Evolutionary conservation across 2,888 invertebrate genomes (phyloP).

Genomic region (Himalopsyche anomala): DNA sequence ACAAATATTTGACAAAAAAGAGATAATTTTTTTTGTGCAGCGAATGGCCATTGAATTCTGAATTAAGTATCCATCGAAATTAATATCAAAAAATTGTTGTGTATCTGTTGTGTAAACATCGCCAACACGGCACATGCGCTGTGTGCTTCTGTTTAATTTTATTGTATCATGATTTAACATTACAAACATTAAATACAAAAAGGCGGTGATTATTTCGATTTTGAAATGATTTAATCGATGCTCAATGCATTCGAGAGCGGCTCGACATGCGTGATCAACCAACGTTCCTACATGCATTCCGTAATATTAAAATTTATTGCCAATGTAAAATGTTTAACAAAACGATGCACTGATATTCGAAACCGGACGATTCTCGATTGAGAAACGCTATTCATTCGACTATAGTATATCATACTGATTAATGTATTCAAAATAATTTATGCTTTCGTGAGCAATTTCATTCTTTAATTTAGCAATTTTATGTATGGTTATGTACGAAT

Average conservation of each 20-base stretch:
- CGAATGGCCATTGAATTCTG: too few relatives aligned
- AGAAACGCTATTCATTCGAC: neutral
- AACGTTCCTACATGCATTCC: neutral
- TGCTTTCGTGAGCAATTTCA: too few relatives aligned
- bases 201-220: constrained; percentile 17
- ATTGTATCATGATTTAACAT: constrained; percentile 7
- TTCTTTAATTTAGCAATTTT: too few relatives aligned
- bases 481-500: too few relatives aligned
- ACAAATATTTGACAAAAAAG: too few relatives aligned
- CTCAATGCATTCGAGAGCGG: neutral
- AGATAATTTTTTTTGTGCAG: too few relatives aligned
- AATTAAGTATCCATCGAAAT: too few relatives aligned
- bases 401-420: neutral
- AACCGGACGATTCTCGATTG: constrained; percentile 2
- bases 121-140: neutral
- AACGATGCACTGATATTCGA: constrained; percentile 19
- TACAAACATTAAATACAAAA: neutral
- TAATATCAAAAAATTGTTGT: too few relatives aligned
- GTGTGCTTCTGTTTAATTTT: constrained; percentile 16
- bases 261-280: constrained; percentile 11
- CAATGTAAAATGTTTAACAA: constrained; percentile 32
- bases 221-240: constrained; percentile 4
- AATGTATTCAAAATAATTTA: too few relatives aligned
- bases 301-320: constrained; percentile 9
- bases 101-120: too few relatives aligned